These are phyloP conservation scores for Agonopterix alstromeriana DNA, from an alignment of 2,888 invertebrate species.

Conservation along the genomic window DNA sequence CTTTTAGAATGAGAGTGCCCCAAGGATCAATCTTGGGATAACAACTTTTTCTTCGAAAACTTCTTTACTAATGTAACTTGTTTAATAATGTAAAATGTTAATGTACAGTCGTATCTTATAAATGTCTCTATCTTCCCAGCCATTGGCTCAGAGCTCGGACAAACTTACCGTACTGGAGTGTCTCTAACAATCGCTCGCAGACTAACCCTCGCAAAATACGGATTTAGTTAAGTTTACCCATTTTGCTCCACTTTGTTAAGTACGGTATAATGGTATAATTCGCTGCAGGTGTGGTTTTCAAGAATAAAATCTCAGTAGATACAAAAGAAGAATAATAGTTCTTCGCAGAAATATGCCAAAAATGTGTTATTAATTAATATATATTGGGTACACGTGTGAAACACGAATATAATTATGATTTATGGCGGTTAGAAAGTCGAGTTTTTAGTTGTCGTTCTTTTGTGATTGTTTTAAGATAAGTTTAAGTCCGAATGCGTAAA, in stretches of 20 bases:
- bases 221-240: constrained; percentile 56
- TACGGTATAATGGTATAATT: constrained; percentile 1
- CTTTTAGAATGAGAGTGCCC: too few species aligned
- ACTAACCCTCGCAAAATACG: constrained; percentile 49
- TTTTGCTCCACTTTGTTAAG: constrained; percentile 19
- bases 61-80: too few species aligned
- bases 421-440: constrained; percentile 14
- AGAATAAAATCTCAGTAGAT: too few species aligned
- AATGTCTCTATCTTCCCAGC: constrained; percentile 23
- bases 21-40: too few species aligned
- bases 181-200: constrained; percentile 37
- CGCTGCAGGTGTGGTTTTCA: background rate
- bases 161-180: constrained; percentile 51
- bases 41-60: too few species aligned
- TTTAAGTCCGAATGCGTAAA: too few species aligned
- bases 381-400: constrained; percentile 40
- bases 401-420: constrained; percentile 41
- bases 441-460: too few species aligned
- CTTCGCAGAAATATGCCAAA: too few species aligned
- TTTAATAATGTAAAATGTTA: too few species aligned
- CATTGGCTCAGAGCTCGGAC: constrained; percentile 22
- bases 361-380: constrained; percentile 42
- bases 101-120: constrained; percentile 26
- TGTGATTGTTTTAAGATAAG: too few species aligned
- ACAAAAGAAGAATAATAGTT: too few species aligned